A percentile compares a stretch with the other conserved stretches of the same genome.
Evolutionary conservation across 2,888 invertebrate genomes (phyloP).

Genomic region (Trichopria drosophilae): DNA sequence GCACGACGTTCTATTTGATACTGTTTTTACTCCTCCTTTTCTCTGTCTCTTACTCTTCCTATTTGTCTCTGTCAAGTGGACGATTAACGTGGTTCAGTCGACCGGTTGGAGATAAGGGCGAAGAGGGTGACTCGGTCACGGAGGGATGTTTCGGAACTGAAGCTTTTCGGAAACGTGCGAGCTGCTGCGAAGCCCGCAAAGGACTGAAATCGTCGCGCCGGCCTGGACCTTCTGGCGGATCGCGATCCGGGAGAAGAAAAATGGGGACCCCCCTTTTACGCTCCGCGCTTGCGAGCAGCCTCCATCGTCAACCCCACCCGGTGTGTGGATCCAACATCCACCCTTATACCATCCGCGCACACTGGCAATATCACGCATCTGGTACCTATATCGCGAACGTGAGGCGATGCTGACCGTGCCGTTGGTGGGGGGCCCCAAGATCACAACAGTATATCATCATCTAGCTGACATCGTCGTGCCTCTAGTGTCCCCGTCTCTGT

Average conservation of each 20-base stretch:
- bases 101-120: neutral
- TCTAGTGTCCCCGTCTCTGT: too few relatives aligned
- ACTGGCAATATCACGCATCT: constrained; percentile 24
- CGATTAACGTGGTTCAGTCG: neutral
- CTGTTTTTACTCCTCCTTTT: too few relatives aligned
- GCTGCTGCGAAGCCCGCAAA: constrained; percentile 47
- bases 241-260: constrained; percentile 39
- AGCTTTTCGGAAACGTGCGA: too few relatives aligned
- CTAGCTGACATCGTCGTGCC: constrained; percentile 54
- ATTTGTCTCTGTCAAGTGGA: too few relatives aligned
- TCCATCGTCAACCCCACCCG: constrained; percentile 32
- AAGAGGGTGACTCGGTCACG: too few relatives aligned
- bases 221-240: constrained; percentile 35
- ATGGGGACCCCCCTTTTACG: constrained; percentile 36
- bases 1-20: too few relatives aligned
- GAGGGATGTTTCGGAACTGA: too few relatives aligned
- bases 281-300: too few relatives aligned
- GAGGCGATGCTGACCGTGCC: constrained; percentile 10
- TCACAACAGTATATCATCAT: constrained; percentile 57
- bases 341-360: constrained; percentile 35
- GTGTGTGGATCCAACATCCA: constrained; percentile 31
- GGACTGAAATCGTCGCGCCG: constrained; percentile 43
- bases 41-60: too few relatives aligned
- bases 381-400: constrained; percentile 16
- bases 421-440: constrained; percentile 45